phyloP scores from a whole-genome alignment of 2,888 invertebrate species.

The Philereme transversata region DNA sequence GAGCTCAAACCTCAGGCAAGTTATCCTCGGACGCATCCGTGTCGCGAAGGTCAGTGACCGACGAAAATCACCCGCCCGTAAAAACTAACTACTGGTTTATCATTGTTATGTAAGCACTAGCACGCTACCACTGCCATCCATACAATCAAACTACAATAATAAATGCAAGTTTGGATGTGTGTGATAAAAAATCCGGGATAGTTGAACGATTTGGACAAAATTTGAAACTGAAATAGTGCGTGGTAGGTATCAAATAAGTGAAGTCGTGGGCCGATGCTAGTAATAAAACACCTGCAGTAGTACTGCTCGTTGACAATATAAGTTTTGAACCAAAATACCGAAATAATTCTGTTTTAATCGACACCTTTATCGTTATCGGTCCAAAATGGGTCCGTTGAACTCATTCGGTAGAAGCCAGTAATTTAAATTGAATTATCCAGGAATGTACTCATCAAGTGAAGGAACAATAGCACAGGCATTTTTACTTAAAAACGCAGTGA shows the following conservation, averaged over 20 bases:
- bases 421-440: conserved; percentile 49
- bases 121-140: conserved; percentile 13
- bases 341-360: conserved; percentile 23
- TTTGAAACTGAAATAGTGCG: too few relatives aligned
- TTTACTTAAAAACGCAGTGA: conserved; percentile 58
- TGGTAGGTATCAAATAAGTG: too few relatives aligned
- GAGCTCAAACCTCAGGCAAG: conserved; percentile 20
- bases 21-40: conserved; percentile 58
- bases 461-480: conserved; percentile 27
- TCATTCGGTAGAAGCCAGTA: conserved; percentile 39
- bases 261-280: not conserved
- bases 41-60: conserved; percentile 78
- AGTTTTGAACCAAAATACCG: not conserved
- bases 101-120: conserved; percentile 26
- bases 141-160: too few relatives aligned
- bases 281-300: conserved; percentile 3
- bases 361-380: conserved; percentile 49
- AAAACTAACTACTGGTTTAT: conserved; percentile 51
- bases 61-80: conserved; percentile 70
- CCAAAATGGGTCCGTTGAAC: conserved; percentile 54
- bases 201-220: too few relatives aligned
- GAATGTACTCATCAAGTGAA: conserved; percentile 39
- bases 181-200: too few relatives aligned
- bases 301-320: conserved; percentile 7
- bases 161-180: too few relatives aligned